phyloP scores from a whole-genome alignment of 64 coral and sea anemone species.

The Stichodactyla mertensii region DNA sequence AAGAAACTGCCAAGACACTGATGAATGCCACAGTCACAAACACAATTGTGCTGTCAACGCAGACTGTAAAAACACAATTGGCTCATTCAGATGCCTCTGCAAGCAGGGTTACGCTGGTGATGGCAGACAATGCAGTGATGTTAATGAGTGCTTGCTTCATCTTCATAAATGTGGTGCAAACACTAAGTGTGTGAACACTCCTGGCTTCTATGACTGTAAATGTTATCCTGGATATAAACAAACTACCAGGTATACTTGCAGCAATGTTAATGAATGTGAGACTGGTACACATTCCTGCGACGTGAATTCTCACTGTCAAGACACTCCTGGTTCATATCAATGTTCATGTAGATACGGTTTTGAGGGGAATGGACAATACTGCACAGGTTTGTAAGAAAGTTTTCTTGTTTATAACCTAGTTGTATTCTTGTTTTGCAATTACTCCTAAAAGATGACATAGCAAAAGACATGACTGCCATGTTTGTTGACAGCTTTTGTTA shows the following conservation, averaged over 20 bases:
- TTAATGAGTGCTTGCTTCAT: conserved; percentile 24
- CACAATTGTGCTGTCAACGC: neutral
- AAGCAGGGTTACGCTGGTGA: neutral
- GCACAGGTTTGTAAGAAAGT: neutral
- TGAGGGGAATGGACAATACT: neutral
- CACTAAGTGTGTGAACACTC: conserved; percentile 26
- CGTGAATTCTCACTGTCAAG: neutral
- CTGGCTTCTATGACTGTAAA: conserved; percentile 32
- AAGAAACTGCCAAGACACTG: neutral
- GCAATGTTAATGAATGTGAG: neutral
- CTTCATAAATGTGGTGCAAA: conserved; percentile 2
- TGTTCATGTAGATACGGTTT: neutral
- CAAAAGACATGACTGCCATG: too few relatives aligned
- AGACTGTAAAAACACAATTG: conserved; percentile 8
- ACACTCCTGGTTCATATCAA: neutral
- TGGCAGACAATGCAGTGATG: neutral
- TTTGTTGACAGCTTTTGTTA: too few relatives aligned
- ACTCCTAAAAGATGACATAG: too few relatives aligned
- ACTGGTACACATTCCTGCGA: neutral
- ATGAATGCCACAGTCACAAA: conserved; percentile 18
- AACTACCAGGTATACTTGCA: neutral
- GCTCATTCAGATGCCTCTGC: neutral
- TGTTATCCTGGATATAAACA: conserved; percentile 5
- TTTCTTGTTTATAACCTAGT: too few relatives aligned
- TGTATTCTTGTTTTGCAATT: too few relatives aligned